These are phyloP conservation scores for Amblyornis subalaris DNA, from an alignment of 2,113 vertebrate genomes.

Conservation along the genomic window DNA sequence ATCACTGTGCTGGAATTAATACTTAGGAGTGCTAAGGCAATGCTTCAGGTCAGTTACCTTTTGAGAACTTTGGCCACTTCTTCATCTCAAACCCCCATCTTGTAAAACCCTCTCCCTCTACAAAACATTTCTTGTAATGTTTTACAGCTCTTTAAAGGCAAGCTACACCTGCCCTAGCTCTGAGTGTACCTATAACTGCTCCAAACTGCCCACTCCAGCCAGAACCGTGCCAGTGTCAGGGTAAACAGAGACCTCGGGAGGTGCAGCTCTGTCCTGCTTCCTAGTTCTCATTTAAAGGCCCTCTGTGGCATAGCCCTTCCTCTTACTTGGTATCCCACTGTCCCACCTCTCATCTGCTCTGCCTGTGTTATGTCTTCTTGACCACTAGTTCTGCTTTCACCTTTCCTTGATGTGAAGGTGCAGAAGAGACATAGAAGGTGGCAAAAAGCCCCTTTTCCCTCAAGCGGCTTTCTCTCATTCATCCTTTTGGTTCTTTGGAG, in stretches of 20 bases:
- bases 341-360: not conserved
- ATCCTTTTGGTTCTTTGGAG: not conserved
- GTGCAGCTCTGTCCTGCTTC: not conserved
- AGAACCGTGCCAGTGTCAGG: not conserved
- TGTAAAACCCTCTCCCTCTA: not conserved
- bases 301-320: not conserved
- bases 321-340: not conserved
- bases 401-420: not conserved
- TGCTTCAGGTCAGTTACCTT: not conserved
- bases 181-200: not conserved
- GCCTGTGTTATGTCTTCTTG: not conserved
- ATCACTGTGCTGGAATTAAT: not conserved
- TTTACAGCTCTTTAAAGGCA: conserved; percentile 17
- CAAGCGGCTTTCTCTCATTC: not conserved
- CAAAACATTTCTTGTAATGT: not conserved
- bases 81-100: not conserved
- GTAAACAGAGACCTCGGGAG: not conserved
- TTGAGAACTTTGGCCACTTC: not conserved
- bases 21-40: not conserved
- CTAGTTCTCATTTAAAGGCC: not conserved
- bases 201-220: not conserved
- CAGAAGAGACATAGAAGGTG: not conserved
- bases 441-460: not conserved
- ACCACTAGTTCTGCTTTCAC: not conserved
- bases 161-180: not conserved